Conservation (phyloP, 1,140 invertebrate species). For the Pseudoatta argentina region DNA sequence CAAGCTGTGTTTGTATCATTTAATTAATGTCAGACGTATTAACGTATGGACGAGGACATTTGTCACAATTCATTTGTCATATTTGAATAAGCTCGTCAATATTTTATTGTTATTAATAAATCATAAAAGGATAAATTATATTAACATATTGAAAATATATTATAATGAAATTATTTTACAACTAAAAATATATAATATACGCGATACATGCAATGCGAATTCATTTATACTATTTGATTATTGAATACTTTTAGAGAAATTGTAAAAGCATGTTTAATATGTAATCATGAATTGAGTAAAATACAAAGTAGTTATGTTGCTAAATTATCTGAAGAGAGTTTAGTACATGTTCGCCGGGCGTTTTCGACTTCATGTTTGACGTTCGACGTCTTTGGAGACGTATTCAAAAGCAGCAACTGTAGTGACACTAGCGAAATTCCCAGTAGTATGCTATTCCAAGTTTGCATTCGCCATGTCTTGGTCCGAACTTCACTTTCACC, state of each 20-base stretch:
- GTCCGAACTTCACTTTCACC: slow-evolving; percentile 67
- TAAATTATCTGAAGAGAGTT: slow-evolving; percentile 49
- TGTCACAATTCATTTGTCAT: slow-evolving; percentile 6
- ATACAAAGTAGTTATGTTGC: slow-evolving; percentile 49
- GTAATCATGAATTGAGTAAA: not conserved
- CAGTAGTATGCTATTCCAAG: slow-evolving; percentile 43
- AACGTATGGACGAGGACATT: slow-evolving; percentile 17
- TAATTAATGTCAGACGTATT: slow-evolving; percentile 38
- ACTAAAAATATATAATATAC: slow-evolving; percentile 13
- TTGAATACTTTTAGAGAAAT: not conserved
- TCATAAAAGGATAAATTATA: slow-evolving; percentile 31
- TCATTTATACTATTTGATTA: not conserved
- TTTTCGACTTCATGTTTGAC: slow-evolving; percentile 59
- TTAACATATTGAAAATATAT: not conserved
- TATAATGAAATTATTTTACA: slow-evolving; percentile 28
- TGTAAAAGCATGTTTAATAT: not conserved
- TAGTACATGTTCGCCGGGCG: slow-evolving; percentile 32
- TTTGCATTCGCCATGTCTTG: slow-evolving; percentile 50
- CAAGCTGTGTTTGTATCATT: slow-evolving; percentile 13
- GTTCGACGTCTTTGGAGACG: slow-evolving; percentile 55
- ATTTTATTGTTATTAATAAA: slow-evolving; percentile 35
- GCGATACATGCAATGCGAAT: not conserved
- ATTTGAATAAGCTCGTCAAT: slow-evolving; percentile 19
- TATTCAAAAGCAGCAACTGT: slow-evolving; percentile 55
- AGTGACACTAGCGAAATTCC: slow-evolving; percentile 62